Evolutionary conservation across 1,140 invertebrate species (phyloP), one percentile per base, ranked within the genome.

Genomic region (Dryas iulia): DNA sequence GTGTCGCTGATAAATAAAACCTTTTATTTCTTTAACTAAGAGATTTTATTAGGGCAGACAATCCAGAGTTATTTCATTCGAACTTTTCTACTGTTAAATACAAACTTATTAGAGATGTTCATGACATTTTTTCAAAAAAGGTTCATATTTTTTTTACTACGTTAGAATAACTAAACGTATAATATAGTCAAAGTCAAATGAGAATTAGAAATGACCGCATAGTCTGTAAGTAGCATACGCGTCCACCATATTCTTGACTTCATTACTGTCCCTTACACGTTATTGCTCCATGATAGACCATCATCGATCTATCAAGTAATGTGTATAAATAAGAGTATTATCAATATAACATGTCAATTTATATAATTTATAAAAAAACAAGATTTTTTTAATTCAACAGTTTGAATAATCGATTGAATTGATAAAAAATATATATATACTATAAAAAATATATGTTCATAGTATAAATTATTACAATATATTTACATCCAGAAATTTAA

Each of bases 171-270:
- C 6, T 47, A 7, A 18, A 47, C 39, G 8, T 47, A 21, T 47
- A 47, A 47, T 3, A 47, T 21, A 47, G 14, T 59, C 35, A 56
- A 58, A 66, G 31, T 26, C 59, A 66, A 66, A 66, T 47, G 33
- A 28, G 30, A 65, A 65, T 65, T 65, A 65, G 24, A 57, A 57
- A 61, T 61, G 59, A 61, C 35, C 35, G 21, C 59, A 61, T 61
- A 57, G 62, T 65, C 54, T 33, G 63, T 66, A 24, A 47, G 59
- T 60, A 57, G 52, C 10, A 61, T 54, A 71, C 39, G 68, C 69
- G 69, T 69, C 59, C 60, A 66, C 57, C 61, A 74, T 71, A 65
- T 68, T 59, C 61, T 71, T 71, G 69, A 31, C 65, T 65, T 74
- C 69, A 74, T 74, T 74, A 71, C 31, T 59, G 61, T 57, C 33